Evolutionary conservation across 1,140 invertebrate species (phyloP), one percentile per base, ranked within the genome.

Genomic region (Drosophila pectinifera): DNA sequence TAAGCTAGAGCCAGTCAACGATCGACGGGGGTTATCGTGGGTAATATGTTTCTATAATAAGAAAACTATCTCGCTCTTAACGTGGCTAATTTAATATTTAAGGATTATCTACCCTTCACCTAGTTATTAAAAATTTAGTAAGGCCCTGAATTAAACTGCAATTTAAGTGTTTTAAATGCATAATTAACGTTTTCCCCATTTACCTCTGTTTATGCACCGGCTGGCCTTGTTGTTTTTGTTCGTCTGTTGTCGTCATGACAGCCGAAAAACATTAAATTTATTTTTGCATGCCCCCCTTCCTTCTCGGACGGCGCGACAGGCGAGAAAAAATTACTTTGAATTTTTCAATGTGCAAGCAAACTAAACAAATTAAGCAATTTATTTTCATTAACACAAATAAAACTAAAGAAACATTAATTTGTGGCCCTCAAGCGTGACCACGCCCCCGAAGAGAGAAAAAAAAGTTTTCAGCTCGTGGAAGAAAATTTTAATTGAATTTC

Each of bases 351-450:
- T 73, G 69, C 73, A 73, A 79, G 49, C 46, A 53, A 53, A 75
- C 80, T 72, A 57, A 75, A 83, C 80, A 85, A 80, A 84, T 85
- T 85, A 85, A 86, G 82, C 77, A 85, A 85, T 85, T 85, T 85
- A 85, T 85, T 85, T 85, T 85, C 81, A 85, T 85, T 80, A 85
- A 80, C 54, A 62, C 64, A 53, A 67, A 84, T 65, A 84, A 83
- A 82, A 59, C 55, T 59, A 61, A 54, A 62, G 57, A 58, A 51
- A 55, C 64, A 74, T 69, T 55, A 69, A 69, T 68, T 80, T 53
- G 31, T 20, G 26, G 80, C 80, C 80, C 63, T 74, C 69, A 74
- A 78, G 59, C 74, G 69, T 82, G 28, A 62, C 67, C 41, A 20
- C 39, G 45, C 59, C 48, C 48, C 26, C 46, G 22, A 63, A 22